Base-by-base conservation (phyloP, 2,113 vertebrate species). In the Eubucco bourcierii region DNA sequence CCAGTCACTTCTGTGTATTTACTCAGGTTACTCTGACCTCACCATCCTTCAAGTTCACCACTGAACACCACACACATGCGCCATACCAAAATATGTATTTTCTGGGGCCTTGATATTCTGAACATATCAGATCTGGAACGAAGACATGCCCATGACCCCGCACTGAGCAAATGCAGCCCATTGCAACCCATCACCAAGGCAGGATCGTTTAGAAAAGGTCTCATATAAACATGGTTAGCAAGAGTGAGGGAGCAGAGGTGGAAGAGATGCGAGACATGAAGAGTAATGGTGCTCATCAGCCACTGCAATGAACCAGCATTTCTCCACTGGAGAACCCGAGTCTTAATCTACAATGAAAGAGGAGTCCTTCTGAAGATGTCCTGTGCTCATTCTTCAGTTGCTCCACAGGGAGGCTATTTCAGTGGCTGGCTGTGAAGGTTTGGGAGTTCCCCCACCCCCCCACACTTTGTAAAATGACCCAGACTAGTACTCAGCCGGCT, bases 171-270 rank as follows among this genome's bases (percentile, higher is more conserved):
- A 33, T 1, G 6, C 13, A 55, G 15, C 39, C 58, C 39, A 25
- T 39, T 2, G 1, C 27, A 59, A 28, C 37, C n/a, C 39, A 7
- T 9, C 20, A 52, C 23, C 24, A 3, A 0, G 0, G 76, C 56
- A 74, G 46, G 37, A 39, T 6, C 7, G 1, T 37, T 72, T 8
- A 60, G 39, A 29, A 39, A 84, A 81, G 23, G 33, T 19, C 66
- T 80, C 18, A 2, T 2, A 41, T 3, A 31, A 73, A 41, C 16
- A 66, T 0, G 2, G 19, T 19, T 9, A 63, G 46, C 14, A 55
- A 9, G 64, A 70, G 19, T 2, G 64, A 70, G 13, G 1, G 21
- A 81, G 52, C 21, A 25, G n/a, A 65, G 58, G 3, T 0, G 3
- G 52, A 58, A 60, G 46, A 1, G 2, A 37, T 15, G 5, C 9